Conservation (phyloP, 2,113 vertebrate species). For the Sander lucioperca region DNA sequence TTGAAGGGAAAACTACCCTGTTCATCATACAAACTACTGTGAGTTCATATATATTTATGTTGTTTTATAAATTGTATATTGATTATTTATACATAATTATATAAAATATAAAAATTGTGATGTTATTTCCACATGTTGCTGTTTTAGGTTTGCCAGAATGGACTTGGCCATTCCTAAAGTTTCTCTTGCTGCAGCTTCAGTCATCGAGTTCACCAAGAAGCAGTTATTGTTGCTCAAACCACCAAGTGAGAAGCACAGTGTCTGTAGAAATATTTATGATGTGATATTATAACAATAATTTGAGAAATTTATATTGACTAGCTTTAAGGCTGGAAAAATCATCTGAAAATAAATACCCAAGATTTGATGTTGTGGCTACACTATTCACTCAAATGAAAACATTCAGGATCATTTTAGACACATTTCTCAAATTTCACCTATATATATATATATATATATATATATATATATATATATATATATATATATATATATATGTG, state of each 20-base stretch:
- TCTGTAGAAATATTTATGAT: background rate
- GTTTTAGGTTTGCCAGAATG: conserved; percentile 67
- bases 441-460: too few relatives aligned
- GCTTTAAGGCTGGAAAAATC: background rate
- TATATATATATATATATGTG: too few relatives aligned
- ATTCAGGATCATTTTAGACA: background rate
- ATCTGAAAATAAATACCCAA: background rate
- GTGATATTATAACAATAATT: background rate
- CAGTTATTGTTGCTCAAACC: conserved; percentile 51
- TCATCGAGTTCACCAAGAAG: conserved; percentile 46
- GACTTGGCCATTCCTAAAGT: conserved; percentile 48
- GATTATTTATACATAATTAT: background rate
- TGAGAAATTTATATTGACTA: background rate
- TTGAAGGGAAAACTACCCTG: conserved; percentile 70
- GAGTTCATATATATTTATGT: conserved; percentile 43
- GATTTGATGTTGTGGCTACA: background rate
- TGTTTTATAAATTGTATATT: background rate
- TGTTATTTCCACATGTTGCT: conserved; percentile 13
- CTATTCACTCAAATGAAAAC: background rate
- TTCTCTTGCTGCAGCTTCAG: conserved; percentile 16
- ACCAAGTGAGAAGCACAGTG: conserved; percentile 58
- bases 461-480: too few relatives aligned
- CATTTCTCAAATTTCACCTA: background rate
- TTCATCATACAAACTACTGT: conserved; percentile 72
- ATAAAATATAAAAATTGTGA: background rate